Conservation (phyloP, 2,888 invertebrate species). For the Heteromyza rotundicornis region DNA sequence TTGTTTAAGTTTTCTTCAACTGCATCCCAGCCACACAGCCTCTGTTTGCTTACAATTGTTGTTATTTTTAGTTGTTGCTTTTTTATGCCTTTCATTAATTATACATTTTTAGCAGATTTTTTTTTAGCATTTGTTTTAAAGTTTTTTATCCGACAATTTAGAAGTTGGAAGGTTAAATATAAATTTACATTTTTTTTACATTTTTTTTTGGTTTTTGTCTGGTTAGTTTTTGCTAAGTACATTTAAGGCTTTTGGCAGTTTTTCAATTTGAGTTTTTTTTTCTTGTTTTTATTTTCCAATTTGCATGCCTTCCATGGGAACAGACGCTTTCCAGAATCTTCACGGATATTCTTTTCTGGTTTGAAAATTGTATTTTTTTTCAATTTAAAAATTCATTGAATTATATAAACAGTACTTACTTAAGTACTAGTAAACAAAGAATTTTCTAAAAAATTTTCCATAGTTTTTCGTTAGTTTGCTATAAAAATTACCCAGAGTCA, state of each 20-base stretch:
- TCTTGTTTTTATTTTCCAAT: background rate
- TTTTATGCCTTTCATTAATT: background rate
- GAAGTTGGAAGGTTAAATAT: slow-evolving; percentile 36
- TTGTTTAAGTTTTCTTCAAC: too few species aligned
- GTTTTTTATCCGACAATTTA: slow-evolving; percentile 2
- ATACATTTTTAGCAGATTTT: background rate
- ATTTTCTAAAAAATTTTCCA: too few species aligned
- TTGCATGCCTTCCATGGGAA: background rate
- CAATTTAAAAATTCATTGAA: too few species aligned
- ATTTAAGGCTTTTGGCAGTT: background rate
- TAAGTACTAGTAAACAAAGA: too few species aligned
- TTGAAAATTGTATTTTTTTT: too few species aligned
- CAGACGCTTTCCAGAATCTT: too few species aligned
- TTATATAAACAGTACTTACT: too few species aligned
- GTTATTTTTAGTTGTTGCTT: background rate
- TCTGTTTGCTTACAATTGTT: background rate
- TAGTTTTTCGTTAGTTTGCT: too few species aligned
- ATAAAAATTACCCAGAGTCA: too few species aligned
- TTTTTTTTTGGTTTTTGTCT: background rate
- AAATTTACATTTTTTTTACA: slow-evolving; percentile 15
- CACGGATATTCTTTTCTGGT: too few species aligned
- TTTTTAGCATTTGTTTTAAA: background rate
- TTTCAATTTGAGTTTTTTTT: background rate
- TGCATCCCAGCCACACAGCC: too few species aligned
- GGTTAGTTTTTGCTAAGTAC: background rate